Evolutionary conservation across 2,888 invertebrate species (phyloP).

Genomic region (Boloria euphrosyne): DNA sequence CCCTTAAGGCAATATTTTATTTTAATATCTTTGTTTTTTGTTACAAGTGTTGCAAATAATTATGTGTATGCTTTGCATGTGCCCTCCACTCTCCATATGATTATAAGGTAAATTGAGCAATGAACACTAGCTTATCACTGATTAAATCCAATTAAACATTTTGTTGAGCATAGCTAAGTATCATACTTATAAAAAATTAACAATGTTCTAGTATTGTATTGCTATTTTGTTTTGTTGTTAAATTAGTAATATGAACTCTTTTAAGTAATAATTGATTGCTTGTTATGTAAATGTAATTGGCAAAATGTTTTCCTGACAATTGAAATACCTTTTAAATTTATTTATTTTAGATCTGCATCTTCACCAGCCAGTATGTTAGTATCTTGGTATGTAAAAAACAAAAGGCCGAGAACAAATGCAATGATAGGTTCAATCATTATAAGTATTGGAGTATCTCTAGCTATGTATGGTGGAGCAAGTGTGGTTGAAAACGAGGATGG

Average conservation of each 20-base stretch:
- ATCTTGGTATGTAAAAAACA: slow-evolving; percentile 64
- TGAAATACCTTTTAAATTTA: neutral
- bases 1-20: slow-evolving; percentile 67
- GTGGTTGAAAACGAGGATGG: slow-evolving; percentile 59
- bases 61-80: slow-evolving; percentile 78
- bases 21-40: slow-evolving; percentile 68
- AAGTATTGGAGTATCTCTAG: slow-evolving; percentile 64
- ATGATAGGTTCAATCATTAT: slow-evolving; percentile 69
- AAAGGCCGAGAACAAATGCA: slow-evolving; percentile 59
- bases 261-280: too few relatives aligned
- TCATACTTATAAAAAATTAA: too few relatives aligned
- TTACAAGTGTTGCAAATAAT: slow-evolving; percentile 75
- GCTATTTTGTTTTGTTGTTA: too few relatives aligned
- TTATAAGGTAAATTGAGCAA: slow-evolving; percentile 66
- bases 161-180: too few relatives aligned
- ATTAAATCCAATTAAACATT: neutral
- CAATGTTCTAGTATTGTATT: too few relatives aligned
- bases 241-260: too few relatives aligned
- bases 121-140: neutral
- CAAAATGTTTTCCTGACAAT: too few relatives aligned
- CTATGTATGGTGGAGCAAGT: slow-evolving; percentile 70
- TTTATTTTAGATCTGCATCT: slow-evolving; percentile 64
- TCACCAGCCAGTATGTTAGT: slow-evolving; percentile 75
- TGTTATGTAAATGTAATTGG: too few relatives aligned
- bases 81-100: slow-evolving; percentile 77